Evolutionary conservation across 2,797 vertebrate genomes (phyloP), one percentile per base, ranked within the genome.

Genomic region (Smutsia gigantea): DNA sequence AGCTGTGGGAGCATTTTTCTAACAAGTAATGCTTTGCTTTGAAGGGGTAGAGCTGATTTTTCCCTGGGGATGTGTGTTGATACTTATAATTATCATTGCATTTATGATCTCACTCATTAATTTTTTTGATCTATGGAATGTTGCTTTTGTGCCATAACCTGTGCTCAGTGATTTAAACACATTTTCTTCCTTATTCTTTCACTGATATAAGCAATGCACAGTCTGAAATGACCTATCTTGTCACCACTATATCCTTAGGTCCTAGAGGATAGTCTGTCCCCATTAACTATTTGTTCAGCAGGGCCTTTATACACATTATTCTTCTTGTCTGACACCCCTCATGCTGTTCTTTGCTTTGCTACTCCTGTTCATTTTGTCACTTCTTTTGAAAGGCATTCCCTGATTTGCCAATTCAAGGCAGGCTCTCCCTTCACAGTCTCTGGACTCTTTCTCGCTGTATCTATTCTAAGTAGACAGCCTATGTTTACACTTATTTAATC

Each of bases 281-380:
- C 34, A 15, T 92, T 82, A 90, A 95, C 61, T 71, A 31, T 66
- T 93, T n/a, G 21, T 87, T 91, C 17, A 84, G 37, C 12, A 42
- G 27, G 18, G 29, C 11, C 10, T 12, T 90, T 64, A 61, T 31
- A 34, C 57, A 42, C 12, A 7, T n/a, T 27, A 15, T 74, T 69
- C 31, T 90, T 31, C 87, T 23, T 72, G 23, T 51, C 79, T 64
- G 29, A 39, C 39, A 29, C 75, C 93, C 31, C 25, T 81, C 25
- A 25, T 46, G 42, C 13, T n/a, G 23, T 74, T 72, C 55, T 90
- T 90, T 82, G 39, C 15, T 94, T n/a, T 78, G 12, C 37, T 86
- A 4, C 4, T 17, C 12, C 61, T 68, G 1, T 42, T 86, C 4
- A 49, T 89, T 85, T 23, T 90, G 39, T 21, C 29, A 57, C 34